A percentile compares a stretch with the other conserved stretches of the same genome.
These are phyloP conservation scores for Halcyon chelicuti DNA, from an alignment of 2,797 vertebrate genomes.

Conservation along the genomic window DNA sequence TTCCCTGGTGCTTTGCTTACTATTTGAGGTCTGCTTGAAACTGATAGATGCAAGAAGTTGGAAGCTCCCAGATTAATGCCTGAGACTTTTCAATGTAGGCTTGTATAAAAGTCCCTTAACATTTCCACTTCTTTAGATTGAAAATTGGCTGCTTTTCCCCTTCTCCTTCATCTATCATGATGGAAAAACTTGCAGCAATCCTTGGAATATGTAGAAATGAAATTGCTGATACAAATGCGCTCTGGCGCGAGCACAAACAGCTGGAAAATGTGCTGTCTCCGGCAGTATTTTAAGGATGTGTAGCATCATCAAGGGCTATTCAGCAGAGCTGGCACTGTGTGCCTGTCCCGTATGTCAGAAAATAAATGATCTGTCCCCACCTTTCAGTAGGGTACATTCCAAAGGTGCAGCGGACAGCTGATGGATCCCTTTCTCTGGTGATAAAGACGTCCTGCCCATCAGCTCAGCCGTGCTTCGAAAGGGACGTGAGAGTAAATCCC, in stretches of 20 bases:
- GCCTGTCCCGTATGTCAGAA: neutral
- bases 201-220: neutral
- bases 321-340: neutral
- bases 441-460: neutral
- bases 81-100: neutral
- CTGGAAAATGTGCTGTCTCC: constrained; percentile 56
- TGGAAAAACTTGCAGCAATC: neutral
- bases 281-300: neutral
- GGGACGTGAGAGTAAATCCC: neutral
- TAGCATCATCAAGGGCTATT: constrained; percentile 39
- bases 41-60: fast-evolving
- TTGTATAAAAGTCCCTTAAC: neutral
- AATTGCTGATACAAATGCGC: constrained; percentile 6
- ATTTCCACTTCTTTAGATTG: neutral
- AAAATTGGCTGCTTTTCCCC: neutral
- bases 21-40: neutral
- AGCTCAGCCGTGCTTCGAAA: neutral
- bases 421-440: neutral
- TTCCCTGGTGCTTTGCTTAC: neutral
- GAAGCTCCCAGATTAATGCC: neutral
- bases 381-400: neutral
- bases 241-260: constrained; percentile 45
- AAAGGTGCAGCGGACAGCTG: neutral
- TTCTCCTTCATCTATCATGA: neutral
- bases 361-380: neutral